phyloP scores from a whole-genome alignment of 2,888 invertebrate species.

The Eurytoma californica region DNA sequence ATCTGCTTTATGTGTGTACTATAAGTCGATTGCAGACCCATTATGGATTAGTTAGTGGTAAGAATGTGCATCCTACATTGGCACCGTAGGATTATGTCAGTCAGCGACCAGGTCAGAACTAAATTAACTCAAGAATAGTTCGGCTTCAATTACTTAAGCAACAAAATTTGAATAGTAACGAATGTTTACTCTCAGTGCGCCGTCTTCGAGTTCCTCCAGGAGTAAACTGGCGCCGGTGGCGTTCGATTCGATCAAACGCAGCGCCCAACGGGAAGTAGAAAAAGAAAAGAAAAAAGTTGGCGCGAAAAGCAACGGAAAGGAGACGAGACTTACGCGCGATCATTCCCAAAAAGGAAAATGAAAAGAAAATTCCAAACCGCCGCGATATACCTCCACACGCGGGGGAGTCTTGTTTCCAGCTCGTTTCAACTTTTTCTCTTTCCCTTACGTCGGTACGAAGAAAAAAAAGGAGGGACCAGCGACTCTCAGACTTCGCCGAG shows the following conservation, averaged over 20 bases:
- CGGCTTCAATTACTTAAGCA: too few species aligned
- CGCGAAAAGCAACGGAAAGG: background rate
- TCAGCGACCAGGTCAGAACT: too few species aligned
- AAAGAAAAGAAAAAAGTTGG: background rate
- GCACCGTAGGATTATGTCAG: too few species aligned
- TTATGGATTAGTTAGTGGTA: too few species aligned
- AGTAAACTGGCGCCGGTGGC: too few species aligned
- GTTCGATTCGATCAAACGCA: too few species aligned
- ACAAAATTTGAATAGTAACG: too few species aligned
- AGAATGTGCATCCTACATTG: too few species aligned
- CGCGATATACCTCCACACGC: conserved; percentile 1
- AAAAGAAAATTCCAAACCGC: conserved; percentile 36
- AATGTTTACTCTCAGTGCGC: too few species aligned
- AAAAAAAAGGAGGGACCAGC: conserved; percentile 49
- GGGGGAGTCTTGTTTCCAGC: conserved; percentile 13
- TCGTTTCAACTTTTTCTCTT: background rate
- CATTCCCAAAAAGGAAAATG: conserved; percentile 35
- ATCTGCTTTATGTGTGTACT: too few species aligned
- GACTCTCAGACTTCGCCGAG: conserved; percentile 48
- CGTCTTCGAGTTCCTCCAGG: background rate
- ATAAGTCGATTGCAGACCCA: too few species aligned
- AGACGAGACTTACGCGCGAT: background rate
- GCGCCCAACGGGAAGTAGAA: background rate
- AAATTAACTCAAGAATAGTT: too few species aligned
- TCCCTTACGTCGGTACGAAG: conserved; percentile 36